Conservation (phyloP, 2,113 vertebrate species). For the Canis aureus region DNA sequence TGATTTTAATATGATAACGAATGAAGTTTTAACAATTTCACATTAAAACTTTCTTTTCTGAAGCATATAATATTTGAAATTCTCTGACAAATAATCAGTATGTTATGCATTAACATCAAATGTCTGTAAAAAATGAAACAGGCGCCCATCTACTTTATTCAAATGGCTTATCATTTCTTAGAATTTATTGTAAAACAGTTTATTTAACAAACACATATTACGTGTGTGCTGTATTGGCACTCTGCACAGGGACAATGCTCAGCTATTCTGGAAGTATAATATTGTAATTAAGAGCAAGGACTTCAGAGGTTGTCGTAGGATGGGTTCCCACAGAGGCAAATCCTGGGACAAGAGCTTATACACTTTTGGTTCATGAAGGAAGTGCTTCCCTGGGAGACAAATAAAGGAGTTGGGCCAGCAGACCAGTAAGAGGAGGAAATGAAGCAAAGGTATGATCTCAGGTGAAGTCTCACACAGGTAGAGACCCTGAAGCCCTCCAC, state of each 20-base stretch:
- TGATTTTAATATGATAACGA: conserved; percentile 16
- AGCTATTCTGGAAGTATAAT: not conserved
- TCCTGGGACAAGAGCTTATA: not conserved
- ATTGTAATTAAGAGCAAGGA: not conserved
- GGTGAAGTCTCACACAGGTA: not conserved
- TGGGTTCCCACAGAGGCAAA: not conserved
- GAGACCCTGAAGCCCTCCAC: not conserved
- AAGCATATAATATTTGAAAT: not conserved
- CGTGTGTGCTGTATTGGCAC: not conserved
- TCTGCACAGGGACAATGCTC: not conserved
- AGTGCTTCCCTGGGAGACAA: not conserved
- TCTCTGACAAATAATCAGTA: not conserved
- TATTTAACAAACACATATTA: not conserved
- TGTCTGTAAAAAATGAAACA: not conserved
- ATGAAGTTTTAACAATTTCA: conserved; percentile 14
- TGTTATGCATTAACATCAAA: conserved; percentile 4
- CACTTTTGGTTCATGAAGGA: not conserved
- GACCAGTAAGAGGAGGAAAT: not conserved
- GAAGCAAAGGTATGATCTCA: not conserved
- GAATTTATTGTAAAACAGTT: not conserved
- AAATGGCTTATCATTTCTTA: not conserved
- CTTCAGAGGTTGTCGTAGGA: not conserved
- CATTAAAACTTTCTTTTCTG: not conserved
- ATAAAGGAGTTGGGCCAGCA: not conserved
- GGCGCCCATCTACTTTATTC: not conserved